Evolutionary conservation across 2,888 invertebrate species (phyloP).

Genomic region (Chalcosyrphus nemorum): DNA sequence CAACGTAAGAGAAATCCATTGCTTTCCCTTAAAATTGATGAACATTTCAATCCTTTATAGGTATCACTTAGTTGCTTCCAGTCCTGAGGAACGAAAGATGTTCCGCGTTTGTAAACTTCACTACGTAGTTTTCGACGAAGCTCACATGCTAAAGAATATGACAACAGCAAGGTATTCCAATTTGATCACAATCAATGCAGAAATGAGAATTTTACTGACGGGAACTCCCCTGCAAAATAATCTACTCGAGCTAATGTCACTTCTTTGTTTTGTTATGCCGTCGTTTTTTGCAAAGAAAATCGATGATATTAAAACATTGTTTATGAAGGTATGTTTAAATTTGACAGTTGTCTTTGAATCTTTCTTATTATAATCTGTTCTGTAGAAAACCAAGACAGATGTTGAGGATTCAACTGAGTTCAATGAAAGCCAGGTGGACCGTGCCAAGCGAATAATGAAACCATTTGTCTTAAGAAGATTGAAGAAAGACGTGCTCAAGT

Average conservation of each 20-base stretch:
- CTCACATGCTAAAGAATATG: conserved; percentile 99
- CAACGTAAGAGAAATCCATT: conserved; percentile 88
- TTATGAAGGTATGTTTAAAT: conserved; percentile 88
- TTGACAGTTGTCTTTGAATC: not conserved
- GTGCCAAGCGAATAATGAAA: conserved; percentile 97
- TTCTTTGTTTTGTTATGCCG: conserved; percentile 98
- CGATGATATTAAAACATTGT: conserved; percentile 93
- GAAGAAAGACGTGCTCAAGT: conserved; percentile 92
- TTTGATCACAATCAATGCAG: conserved; percentile 93
- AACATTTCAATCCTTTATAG: too few relatives aligned
- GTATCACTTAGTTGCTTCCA: conserved; percentile 85
- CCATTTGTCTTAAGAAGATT: conserved; percentile 95
- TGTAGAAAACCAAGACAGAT: conserved; percentile 82
- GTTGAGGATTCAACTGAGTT: conserved; percentile 89
- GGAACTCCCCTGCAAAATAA: conserved; percentile 99
- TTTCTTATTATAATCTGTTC: not conserved
- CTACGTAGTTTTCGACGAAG: conserved; percentile 98
- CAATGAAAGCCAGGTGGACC: conserved; percentile 93
- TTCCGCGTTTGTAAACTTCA: conserved; percentile 94
- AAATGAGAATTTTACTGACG: conserved; percentile 93
- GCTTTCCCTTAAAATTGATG: too few relatives aligned
- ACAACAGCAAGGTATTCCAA: conserved; percentile 94
- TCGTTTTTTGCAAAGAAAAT: conserved; percentile 95
- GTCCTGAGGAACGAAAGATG: conserved; percentile 94
- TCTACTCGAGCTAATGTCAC: conserved; percentile 95